Percentiles rank a stretch among this genome's conserved stretches.
Conservation (phyloP, 2,797 vertebrate genomes). For the Limnodromus scolopaceus region DNA sequence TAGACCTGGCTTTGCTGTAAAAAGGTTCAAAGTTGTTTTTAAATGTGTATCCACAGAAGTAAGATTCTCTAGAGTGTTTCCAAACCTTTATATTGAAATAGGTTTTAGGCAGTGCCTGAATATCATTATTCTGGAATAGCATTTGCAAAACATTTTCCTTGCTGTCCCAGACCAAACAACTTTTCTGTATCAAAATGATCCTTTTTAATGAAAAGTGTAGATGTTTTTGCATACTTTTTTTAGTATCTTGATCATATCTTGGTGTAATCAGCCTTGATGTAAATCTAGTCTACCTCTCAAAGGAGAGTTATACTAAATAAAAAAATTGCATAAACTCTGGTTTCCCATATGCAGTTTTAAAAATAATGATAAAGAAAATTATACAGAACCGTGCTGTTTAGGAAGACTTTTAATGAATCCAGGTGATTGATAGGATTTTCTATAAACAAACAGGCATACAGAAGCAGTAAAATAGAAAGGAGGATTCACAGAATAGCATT, state of each 20-base stretch:
- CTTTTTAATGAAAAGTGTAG: conserved; percentile 70
- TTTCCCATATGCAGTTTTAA: conserved; percentile 67
- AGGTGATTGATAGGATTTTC: conserved; percentile 77
- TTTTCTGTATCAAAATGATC: conserved; percentile 67
- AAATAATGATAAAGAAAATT: conserved; percentile 74
- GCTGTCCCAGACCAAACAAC: conserved; percentile 65
- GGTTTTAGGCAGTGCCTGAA: conserved; percentile 44
- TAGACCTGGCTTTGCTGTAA: not conserved
- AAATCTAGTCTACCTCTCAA: conserved; percentile 75
- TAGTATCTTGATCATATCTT: conserved; percentile 67
- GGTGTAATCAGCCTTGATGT: conserved; percentile 67
- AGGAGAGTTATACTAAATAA: conserved; percentile 67
- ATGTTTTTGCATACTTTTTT: conserved; percentile 66
- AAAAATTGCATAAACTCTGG: conserved; percentile 60
- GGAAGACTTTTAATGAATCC: conserved; percentile 78
- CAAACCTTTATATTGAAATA: conserved; percentile 48
- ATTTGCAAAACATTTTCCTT: conserved; percentile 61
- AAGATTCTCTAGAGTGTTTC: conserved; percentile 15
- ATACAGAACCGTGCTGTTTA: conserved; percentile 74
- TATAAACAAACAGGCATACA: conserved; percentile 77
- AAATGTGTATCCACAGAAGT: not conserved
- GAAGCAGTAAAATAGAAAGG: conserved; percentile 74
- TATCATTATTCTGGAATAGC: conserved; percentile 64
- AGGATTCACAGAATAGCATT: conserved; percentile 75
- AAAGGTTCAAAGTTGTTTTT: conserved; percentile 17